These are phyloP conservation scores for Tyrannus savana DNA, from an alignment of 2,113 vertebrate species.

Conservation along the genomic window DNA sequence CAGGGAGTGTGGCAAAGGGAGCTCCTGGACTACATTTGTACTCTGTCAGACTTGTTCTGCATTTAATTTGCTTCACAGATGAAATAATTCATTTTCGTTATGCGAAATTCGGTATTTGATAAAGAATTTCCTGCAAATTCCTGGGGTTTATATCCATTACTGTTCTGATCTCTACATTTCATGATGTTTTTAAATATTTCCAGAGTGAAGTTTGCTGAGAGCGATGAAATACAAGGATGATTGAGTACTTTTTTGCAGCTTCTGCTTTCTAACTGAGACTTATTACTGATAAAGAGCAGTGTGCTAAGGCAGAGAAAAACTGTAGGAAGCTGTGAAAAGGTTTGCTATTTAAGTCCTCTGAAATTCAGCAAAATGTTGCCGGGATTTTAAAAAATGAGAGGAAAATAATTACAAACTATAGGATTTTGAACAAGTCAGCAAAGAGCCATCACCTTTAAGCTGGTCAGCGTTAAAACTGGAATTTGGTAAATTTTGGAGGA, in stretches of 20 bases:
- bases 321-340: background rate
- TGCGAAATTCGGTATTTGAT: background rate
- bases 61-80: background rate
- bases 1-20: background rate
- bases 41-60: background rate
- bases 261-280: background rate
- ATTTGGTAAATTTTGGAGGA: background rate
- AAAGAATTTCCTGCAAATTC: background rate
- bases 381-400: background rate
- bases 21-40: background rate
- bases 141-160: background rate
- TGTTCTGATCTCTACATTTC: background rate
- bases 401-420: background rate
- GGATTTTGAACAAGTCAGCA: background rate
- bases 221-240: background rate
- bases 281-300: background rate
- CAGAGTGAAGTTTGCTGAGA: background rate
- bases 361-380: background rate
- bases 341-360: background rate
- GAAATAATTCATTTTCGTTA: background rate
- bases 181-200: background rate
- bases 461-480: background rate
- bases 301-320: background rate
- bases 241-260: background rate
- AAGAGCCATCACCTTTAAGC: background rate